Conservation (phyloP, 2,888 invertebrate genomes). For the Chrysodeixis includens region DNA sequence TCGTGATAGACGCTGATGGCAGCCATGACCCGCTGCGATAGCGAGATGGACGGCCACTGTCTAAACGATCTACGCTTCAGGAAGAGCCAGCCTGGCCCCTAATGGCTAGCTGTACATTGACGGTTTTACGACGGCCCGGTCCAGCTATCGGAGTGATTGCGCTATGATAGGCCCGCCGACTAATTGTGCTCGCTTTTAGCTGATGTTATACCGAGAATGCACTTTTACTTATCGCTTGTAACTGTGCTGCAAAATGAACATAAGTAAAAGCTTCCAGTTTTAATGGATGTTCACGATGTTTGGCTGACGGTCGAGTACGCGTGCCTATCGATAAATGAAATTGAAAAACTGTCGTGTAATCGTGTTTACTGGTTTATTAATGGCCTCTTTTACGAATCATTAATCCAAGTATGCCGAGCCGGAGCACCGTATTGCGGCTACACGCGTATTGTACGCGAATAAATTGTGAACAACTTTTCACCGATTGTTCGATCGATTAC, state of each 20-base stretch:
- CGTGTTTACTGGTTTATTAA: not conserved
- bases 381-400: slow-evolving; percentile 14
- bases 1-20: slow-evolving; percentile 62
- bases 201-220: slow-evolving; percentile 4
- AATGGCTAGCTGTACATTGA: slow-evolving; percentile 53
- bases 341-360: slow-evolving; percentile 1
- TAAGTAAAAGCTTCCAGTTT: not conserved
- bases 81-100: slow-evolving; percentile 38
- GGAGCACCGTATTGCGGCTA: slow-evolving; percentile 23
- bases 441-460: slow-evolving; percentile 42
- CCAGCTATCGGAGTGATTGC: slow-evolving; percentile 46
- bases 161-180: slow-evolving; percentile 34
- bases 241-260: not conserved
- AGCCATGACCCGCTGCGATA: slow-evolving; percentile 58
- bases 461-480: slow-evolving; percentile 58
- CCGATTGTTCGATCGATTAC: slow-evolving; percentile 61
- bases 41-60: slow-evolving; percentile 56
- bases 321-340: not conserved
- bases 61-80: slow-evolving; percentile 56
- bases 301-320: no score
- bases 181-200: slow-evolving; percentile 27
- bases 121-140: slow-evolving; percentile 49
- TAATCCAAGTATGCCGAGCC: slow-evolving; percentile 27
- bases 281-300: not conserved
- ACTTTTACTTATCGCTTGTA: slow-evolving; percentile 14